Evolutionary conservation across 1,140 invertebrate species (phyloP).

Genomic region (Trichonephila clavata): DNA sequence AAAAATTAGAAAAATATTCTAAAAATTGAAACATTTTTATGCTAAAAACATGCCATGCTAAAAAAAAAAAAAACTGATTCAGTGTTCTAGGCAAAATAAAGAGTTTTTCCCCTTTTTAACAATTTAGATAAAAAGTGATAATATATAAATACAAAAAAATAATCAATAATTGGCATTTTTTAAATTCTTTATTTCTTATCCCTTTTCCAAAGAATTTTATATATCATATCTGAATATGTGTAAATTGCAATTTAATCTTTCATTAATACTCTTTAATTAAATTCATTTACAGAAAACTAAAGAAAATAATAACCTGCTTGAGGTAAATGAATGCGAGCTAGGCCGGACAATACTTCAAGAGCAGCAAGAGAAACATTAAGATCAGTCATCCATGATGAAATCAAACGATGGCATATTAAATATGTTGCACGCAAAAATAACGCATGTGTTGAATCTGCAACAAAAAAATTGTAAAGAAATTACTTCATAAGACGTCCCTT

Average conservation of each 20-base stretch:
- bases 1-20: not conserved
- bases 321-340: conserved; percentile 91
- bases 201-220: not conserved
- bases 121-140: no score
- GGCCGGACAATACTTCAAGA: conserved; percentile 92
- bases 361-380: conserved; percentile 96
- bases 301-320: conserved; percentile 79
- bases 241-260: no score
- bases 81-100: no score
- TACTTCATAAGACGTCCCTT: not conserved
- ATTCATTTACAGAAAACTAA: not conserved
- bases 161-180: no score
- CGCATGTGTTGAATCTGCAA: conserved; percentile 89
- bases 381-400: conserved; percentile 97
- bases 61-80: no score
- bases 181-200: no score
- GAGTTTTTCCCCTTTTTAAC: no score
- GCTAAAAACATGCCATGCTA: no score
- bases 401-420: conserved; percentile 94
- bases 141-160: no score
- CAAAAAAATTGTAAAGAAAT: not conserved
- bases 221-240: not conserved
- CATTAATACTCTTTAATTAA: no score
- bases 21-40: not conserved
- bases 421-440: conserved; percentile 95